Conservation (phyloP, 2,888 invertebrate species). For the Agrilus cyanescens region DNA sequence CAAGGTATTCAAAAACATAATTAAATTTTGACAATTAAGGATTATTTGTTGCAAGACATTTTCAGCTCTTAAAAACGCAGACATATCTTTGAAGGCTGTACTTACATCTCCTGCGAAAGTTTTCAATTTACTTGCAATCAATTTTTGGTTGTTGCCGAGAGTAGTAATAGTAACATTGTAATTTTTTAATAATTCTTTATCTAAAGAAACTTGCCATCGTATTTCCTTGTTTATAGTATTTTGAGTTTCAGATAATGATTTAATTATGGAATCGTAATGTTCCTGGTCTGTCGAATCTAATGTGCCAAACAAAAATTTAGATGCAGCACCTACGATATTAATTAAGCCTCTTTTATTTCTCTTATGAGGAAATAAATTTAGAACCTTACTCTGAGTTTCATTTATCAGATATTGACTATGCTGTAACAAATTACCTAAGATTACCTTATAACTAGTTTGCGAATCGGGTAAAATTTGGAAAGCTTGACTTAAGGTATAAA, state of each 20-base stretch:
- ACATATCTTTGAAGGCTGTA: conserved; percentile 4
- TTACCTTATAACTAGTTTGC: conserved; percentile 1
- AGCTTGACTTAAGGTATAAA: too few relatives aligned
- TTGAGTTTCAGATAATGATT: conserved; percentile 5
- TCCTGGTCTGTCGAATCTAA: too few relatives aligned
- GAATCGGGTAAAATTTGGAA: too few relatives aligned
- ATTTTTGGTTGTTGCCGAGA: conserved; percentile 9
- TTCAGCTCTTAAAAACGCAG: conserved; percentile 6
- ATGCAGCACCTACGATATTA: too few relatives aligned
- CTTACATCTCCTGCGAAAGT: conserved; percentile 3
- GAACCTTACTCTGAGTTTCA: conserved; percentile 1
- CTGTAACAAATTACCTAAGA: conserved; percentile 1
- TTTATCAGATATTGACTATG: conserved; percentile 1
- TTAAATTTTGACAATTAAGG: conserved; percentile 14
- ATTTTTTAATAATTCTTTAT: conserved; percentile 10
- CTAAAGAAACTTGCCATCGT: conserved; percentile 9
- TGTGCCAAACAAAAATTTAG: too few relatives aligned
- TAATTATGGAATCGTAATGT: too few relatives aligned
- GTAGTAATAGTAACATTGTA: conserved; percentile 8
- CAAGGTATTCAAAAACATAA: conserved; percentile 13
- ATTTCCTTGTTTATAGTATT: conserved; percentile 8
- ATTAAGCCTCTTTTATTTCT: too few relatives aligned
- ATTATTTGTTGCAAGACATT: conserved; percentile 12
- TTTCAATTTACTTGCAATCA: conserved; percentile 8
- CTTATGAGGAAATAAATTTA: conserved; percentile 4